Percentiles rank a stretch among this genome's conserved stretches.
Evolutionary conservation across 2,888 invertebrate species (phyloP).

Genomic region (Synergus itoensis): DNA sequence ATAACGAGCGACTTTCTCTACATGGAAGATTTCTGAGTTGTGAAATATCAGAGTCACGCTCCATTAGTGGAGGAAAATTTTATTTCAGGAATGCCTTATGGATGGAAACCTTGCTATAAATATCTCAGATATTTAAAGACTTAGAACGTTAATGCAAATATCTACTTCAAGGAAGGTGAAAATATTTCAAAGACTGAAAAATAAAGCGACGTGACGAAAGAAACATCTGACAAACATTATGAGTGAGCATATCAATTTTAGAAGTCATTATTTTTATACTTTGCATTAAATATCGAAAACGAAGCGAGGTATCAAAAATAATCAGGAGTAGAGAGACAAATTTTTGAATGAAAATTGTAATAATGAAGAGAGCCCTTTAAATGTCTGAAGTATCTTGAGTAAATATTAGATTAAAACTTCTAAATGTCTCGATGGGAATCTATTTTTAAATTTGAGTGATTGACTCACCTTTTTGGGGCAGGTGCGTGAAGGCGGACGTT

Average conservation of each 20-base stretch:
- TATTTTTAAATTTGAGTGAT: conserved; percentile 27
- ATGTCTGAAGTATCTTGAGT: background rate
- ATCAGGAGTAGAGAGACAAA: too few relatives aligned
- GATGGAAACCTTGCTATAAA: background rate
- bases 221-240: too few relatives aligned
- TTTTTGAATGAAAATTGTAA: too few relatives aligned
- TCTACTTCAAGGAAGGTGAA: too few relatives aligned
- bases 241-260: too few relatives aligned
- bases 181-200: too few relatives aligned
- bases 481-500: conserved; percentile 77
- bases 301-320: too few relatives aligned
- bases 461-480: conserved; percentile 77
- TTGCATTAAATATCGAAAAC: too few relatives aligned
- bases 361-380: too few relatives aligned
- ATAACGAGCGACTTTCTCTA: background rate
- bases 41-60: background rate
- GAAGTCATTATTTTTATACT: too few relatives aligned
- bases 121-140: background rate
- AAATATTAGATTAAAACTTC: background rate
- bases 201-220: too few relatives aligned
- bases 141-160: too few relatives aligned
- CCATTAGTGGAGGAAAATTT: conserved; percentile 1
- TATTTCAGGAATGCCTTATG: background rate
- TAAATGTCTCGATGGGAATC: conserved; percentile 4
- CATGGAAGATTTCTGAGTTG: background rate